phyloP scores from a whole-genome alignment of 2,113 vertebrate species.

The Amblyornis subalaris region DNA sequence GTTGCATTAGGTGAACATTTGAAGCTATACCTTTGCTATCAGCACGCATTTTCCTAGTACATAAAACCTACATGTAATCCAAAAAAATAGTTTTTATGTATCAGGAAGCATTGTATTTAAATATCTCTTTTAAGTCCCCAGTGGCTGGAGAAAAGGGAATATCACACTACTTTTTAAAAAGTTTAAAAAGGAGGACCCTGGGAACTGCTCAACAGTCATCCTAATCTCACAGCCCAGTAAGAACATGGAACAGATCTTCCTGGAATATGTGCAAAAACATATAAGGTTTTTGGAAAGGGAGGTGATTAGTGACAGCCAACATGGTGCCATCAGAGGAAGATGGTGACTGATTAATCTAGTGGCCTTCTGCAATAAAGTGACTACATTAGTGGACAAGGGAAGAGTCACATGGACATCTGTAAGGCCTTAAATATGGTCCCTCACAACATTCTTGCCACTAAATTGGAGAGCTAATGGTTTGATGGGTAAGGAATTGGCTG shows the following conservation, averaged over 20 bases:
- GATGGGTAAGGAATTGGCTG: background rate
- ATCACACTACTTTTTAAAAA: background rate
- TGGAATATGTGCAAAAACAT: background rate
- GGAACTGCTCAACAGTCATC: background rate
- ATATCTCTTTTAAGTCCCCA: background rate
- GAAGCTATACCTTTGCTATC: background rate
- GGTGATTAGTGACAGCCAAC: background rate
- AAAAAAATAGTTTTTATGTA: background rate
- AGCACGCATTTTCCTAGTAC: background rate
- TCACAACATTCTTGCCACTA: background rate
- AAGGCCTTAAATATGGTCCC: background rate
- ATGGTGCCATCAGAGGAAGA: background rate
- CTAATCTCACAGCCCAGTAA: background rate
- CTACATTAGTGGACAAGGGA: background rate
- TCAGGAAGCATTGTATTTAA: background rate
- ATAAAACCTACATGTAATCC: background rate
- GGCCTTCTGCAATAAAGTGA: background rate
- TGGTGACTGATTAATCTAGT: background rate
- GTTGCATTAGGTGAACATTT: background rate
- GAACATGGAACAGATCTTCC: background rate
- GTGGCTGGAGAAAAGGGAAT: background rate
- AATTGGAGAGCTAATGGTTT: background rate
- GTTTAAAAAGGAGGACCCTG: background rate
- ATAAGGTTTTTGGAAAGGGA: background rate
- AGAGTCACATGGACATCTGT: background rate